phyloP scores from a whole-genome alignment of 2,797 vertebrate genomes.

The Sphaeramia orbicularis region DNA sequence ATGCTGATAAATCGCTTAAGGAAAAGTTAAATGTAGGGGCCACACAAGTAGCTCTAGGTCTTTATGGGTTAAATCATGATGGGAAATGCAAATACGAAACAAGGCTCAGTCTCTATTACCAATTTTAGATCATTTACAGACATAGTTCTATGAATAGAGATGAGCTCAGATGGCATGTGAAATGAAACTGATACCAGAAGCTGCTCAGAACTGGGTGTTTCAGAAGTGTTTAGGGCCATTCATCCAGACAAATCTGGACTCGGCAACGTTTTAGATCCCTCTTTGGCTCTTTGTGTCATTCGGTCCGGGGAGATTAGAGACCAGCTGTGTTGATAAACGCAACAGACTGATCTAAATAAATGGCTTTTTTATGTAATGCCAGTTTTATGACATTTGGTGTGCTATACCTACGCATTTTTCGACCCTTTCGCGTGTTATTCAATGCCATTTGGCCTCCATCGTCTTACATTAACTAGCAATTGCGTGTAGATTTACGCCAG shows the following conservation, averaged over 20 bases:
- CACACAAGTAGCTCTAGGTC: too few species aligned
- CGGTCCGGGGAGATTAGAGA: background rate
- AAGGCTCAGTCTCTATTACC: slow-evolving; percentile 15
- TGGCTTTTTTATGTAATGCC: too few species aligned
- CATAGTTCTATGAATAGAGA: slow-evolving; percentile 43
- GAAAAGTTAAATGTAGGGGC: too few species aligned
- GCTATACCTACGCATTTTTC: too few species aligned
- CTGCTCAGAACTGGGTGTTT: background rate
- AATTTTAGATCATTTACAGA: slow-evolving; percentile 28
- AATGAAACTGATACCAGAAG: slow-evolving; percentile 6
- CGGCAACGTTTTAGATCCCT: background rate
- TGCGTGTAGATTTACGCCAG: too few species aligned
- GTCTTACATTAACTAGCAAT: too few species aligned
- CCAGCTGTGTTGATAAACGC: slow-evolving; percentile 1
- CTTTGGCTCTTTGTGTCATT: slow-evolving; percentile 11
- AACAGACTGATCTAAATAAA: too few species aligned
- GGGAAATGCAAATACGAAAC: slow-evolving; percentile 22
- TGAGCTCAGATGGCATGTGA: slow-evolving; percentile 24
- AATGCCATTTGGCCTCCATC: too few species aligned
- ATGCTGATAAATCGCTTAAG: too few species aligned
- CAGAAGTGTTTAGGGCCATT: background rate
- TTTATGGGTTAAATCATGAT: slow-evolving; percentile 3
- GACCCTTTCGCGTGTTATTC: too few species aligned
- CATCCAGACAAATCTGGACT: slow-evolving; percentile 9
- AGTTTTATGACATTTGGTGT: too few species aligned